Conservation (phyloP, 2,888 invertebrate species). For the Brachyopa scutellaris region DNA sequence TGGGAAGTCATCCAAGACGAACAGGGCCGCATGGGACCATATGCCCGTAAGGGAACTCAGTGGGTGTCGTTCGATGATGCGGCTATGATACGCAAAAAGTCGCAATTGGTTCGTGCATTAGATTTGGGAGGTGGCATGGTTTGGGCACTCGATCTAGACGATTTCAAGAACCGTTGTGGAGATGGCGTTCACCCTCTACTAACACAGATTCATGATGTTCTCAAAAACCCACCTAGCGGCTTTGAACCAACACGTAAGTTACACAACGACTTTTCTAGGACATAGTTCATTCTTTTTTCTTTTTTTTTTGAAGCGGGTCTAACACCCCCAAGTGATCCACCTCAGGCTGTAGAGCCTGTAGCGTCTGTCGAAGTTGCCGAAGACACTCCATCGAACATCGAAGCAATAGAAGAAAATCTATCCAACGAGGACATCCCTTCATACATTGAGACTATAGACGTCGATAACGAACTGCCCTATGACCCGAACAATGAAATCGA, state of each 20-base stretch:
- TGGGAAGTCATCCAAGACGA: conserved; percentile 92
- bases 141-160: conserved; percentile 95
- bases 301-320: conserved; percentile 74
- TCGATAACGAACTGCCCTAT: conserved; percentile 72
- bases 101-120: conserved; percentile 89
- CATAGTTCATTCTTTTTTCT: too few species aligned
- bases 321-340: conserved; percentile 43
- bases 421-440: conserved; percentile 49
- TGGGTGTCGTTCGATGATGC: conserved; percentile 96
- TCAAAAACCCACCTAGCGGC: conserved; percentile 83
- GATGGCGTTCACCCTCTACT: conserved; percentile 91
- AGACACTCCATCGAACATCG: conserved; percentile 76
- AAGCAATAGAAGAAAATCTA: conserved; percentile 69
- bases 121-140: conserved; percentile 94
- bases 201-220: conserved; percentile 88
- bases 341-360: conserved; percentile 28
- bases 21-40: conserved; percentile 91
- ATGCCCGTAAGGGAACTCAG: conserved; percentile 92
- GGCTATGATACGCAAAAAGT: conserved; percentile 90
- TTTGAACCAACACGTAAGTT: conserved; percentile 77
- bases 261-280: background rate
- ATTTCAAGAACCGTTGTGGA: conserved; percentile 91
- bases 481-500: conserved; percentile 77
- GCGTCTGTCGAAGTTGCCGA: conserved; percentile 75
- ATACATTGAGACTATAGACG: conserved; percentile 66